Percentiles rank a stretch among this genome's conserved stretches.
Conservation (phyloP, 2,797 vertebrate genomes). For the Acanthurus leucopareius region DNA sequence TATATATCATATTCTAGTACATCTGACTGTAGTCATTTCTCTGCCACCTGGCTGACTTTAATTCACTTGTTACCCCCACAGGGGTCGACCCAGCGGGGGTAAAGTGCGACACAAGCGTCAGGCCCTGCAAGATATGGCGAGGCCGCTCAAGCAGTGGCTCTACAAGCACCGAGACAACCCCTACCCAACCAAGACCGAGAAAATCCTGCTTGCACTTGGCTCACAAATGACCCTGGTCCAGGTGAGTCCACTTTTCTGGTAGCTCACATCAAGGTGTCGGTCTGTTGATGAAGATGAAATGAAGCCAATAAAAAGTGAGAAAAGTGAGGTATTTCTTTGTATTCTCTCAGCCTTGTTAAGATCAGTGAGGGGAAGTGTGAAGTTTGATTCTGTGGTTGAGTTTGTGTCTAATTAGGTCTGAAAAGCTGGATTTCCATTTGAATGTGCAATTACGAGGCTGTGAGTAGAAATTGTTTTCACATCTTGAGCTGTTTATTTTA, state of each 20-base stretch:
- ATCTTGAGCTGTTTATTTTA: slow-evolving; percentile 62
- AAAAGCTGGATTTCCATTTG: slow-evolving; percentile 36
- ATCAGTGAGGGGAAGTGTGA: slow-evolving; percentile 19
- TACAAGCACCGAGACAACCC: slow-evolving; percentile 99
- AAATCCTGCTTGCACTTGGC: slow-evolving; percentile 96
- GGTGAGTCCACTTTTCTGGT: slow-evolving; percentile 81
- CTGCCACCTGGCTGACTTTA: not conserved
- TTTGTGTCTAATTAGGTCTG: slow-evolving; percentile 29
- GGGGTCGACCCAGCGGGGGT: slow-evolving; percentile 90
- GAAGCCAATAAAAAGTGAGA: not conserved
- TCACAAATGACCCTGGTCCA: slow-evolving; percentile 99
- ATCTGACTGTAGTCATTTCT: not conserved
- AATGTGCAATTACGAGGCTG: slow-evolving; percentile 34
- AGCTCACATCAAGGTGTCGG: not conserved
- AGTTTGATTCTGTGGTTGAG: slow-evolving; percentile 28
- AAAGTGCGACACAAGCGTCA: slow-evolving; percentile 97
- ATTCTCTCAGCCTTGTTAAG: slow-evolving; percentile 2
- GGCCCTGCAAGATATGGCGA: slow-evolving; percentile 98
- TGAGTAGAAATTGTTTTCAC: slow-evolving; percentile 51
- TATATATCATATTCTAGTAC: not conserved
- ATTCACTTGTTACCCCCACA: slow-evolving; percentile 57
- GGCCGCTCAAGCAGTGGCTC: slow-evolving; percentile 98
- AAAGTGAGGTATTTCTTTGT: not conserved
- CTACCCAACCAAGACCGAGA: slow-evolving; percentile 99
- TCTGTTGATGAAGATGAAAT: not conserved